Base-by-base conservation (phyloP, 2,797 vertebrate genomes). In the Parotocinclus haroldoi region DNA sequence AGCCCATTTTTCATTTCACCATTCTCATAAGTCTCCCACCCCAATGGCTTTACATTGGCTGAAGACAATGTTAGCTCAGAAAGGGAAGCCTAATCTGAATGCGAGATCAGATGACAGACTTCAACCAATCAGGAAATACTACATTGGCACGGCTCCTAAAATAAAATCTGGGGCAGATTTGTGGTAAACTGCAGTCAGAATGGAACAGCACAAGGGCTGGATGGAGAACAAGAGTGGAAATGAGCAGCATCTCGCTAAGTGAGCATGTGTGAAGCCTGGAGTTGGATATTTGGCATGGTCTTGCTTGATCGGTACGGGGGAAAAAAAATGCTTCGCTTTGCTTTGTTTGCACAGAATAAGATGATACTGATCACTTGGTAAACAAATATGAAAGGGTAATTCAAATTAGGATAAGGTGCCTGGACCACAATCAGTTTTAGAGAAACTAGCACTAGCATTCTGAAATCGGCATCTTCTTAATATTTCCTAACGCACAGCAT, bases 191-290 rank as follows among this genome's bases (percentile, higher is more conserved):
- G 53, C 18, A 57, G 48, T 57, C 51, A 36, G 50, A 58, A 68
- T 17, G 61, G 56, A 69, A 62, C 70, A 62, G 48, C 38, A 65
- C 49, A 68, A 70, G 66, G 18, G 19, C 53, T 55, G 63, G 45
- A 62, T 55, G 9, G 4, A 36, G 46, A 59, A 44, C 17, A 17
- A 27, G 51, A 61, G 69, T 69, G 63, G 60, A 72, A 72, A 69
- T 52, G 62, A 67, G 57, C 74, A 71, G 59, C 71, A 67, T 57
- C 63, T 68, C 50, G 74, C 80, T 81, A 84, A 83, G 69, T 59
- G 44, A 76, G 66, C 80, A 79, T 75, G 78, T 80, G 78, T 67
- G 78, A 79, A 69, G 79, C 77, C 75, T 79, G 73, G 50, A 77
- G 77, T 72, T 63, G 66, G 73, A 78, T 79, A 81, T 81, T 77